Base-by-base conservation (phyloP, 1,140 invertebrate genomes). In the Bactericera cockerelli region DNA sequence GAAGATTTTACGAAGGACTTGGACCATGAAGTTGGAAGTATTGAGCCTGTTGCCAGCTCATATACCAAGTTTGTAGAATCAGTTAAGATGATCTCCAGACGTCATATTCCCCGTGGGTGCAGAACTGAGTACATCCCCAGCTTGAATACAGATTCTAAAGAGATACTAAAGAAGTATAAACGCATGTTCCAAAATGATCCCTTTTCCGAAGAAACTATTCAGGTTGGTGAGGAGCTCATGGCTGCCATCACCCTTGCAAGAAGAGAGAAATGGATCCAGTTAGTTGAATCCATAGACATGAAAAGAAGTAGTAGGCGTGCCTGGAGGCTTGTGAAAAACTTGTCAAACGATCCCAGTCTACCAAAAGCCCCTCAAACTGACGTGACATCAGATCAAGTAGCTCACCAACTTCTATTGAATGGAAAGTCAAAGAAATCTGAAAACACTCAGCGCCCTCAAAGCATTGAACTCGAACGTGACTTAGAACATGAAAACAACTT, bases 21-120 rank as follows among this genome's bases (percentile, higher is more conserved):
- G 21, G 53, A 13, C 53, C 53, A 21, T 16, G 22, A 54, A 59
- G 11, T 59, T n/a, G 25, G 28, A n/a, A 6, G 13, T 26, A 38
- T 59, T 11, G 22, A 59, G 54, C 38, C 6, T 19, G 24, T n/a
- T n/a, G 33, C 58, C 28, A 42, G 14, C 10, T 36, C 33, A 36
- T 36, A 49, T 42, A 49, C 49, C 24, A 26, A 42, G 14, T 59
- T 59, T 22, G n/a, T 53, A 19, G 38, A 26, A 25, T 24, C 19
- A 16, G 58, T 59, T n/a, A 26, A 59, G 16, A 53, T 53, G 19
- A 54, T 53, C n/a, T n/a, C n/a, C n/a, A n/a, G n/a, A n/a, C n/a
- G n/a, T n/a, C n/a, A 33, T n/a, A 59, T 53, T 13, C 58, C 58
- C 24, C 28, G 36, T n/a, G 58, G 19, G 14, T 59, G 39, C 21